Conservation (phyloP, 2,888 invertebrate species). For the Blera fallax region DNA sequence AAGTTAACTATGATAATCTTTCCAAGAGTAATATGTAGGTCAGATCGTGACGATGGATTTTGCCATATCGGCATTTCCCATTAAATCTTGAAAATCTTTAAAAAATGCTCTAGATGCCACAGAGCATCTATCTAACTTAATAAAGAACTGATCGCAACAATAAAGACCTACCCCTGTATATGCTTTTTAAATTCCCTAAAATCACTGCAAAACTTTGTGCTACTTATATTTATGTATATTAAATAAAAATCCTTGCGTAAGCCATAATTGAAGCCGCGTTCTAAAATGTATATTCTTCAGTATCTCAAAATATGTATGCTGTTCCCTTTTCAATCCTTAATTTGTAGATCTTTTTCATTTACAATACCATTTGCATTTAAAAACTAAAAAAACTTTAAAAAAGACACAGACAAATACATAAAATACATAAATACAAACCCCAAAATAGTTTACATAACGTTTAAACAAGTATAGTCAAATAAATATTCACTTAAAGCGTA, state of each 20-base stretch:
- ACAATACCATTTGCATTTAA: not conserved
- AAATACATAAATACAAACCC: constrained; percentile 27
- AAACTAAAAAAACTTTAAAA: not conserved
- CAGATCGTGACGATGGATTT: too few species aligned
- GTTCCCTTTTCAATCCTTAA: not conserved
- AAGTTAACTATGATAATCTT: too few species aligned
- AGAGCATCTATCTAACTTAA: not conserved
- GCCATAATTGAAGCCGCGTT: not conserved
- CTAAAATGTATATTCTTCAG: not conserved
- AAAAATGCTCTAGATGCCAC: too few species aligned
- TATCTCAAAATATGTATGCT: not conserved
- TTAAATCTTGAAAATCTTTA: too few species aligned
- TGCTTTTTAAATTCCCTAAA: not conserved
- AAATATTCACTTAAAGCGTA: constrained; percentile 67
- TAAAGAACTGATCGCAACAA: not conserved
- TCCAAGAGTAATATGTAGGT: too few species aligned
- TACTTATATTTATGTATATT: not conserved
- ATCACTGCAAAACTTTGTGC: not conserved
- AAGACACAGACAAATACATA: constrained; percentile 19
- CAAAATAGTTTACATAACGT: constrained; percentile 48
- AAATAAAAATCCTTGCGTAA: not conserved
- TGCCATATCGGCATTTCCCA: too few species aligned
- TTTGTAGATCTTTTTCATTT: not conserved
- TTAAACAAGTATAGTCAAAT: constrained; percentile 43
- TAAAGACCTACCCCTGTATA: not conserved